Conservation (phyloP, 2,797 vertebrate genomes). For the Euthynnus affinis region DNA sequence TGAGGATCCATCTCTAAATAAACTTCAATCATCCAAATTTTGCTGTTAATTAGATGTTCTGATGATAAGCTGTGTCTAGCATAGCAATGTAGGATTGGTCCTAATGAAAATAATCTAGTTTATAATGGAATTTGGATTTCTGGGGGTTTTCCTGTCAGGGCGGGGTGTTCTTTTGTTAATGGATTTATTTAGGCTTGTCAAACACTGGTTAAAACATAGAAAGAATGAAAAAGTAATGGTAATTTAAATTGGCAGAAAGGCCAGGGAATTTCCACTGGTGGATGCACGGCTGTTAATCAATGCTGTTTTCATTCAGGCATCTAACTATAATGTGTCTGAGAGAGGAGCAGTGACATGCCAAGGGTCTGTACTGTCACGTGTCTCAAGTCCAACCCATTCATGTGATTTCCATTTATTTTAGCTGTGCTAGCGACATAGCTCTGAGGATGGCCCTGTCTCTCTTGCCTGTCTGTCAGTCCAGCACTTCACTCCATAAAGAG, state of each 20-base stretch:
- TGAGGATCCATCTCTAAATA: background rate
- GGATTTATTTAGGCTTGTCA: constrained; percentile 1
- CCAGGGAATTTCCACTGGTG: background rate
- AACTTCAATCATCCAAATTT: background rate
- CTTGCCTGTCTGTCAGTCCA: too few relatives aligned
- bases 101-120: constrained; percentile 7
- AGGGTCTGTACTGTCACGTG: too few relatives aligned
- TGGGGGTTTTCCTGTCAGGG: background rate
- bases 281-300: background rate
- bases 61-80: background rate
- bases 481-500: too few relatives aligned
- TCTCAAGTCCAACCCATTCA: background rate
- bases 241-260: background rate
- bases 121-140: constrained; percentile 6
- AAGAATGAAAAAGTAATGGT: background rate
- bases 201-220: background rate
- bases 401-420: too few relatives aligned
- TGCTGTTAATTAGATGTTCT: background rate
- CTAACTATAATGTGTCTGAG: background rate
- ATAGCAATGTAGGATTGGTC: background rate
- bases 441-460: too few relatives aligned
- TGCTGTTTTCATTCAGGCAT: background rate
- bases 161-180: background rate
- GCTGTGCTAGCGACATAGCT: too few relatives aligned
- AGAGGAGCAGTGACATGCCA: background rate